Evolutionary conservation across 2,797 vertebrate species (phyloP), one percentile per base, ranked within the genome.

Genomic region (Synanceia verrucosa): DNA sequence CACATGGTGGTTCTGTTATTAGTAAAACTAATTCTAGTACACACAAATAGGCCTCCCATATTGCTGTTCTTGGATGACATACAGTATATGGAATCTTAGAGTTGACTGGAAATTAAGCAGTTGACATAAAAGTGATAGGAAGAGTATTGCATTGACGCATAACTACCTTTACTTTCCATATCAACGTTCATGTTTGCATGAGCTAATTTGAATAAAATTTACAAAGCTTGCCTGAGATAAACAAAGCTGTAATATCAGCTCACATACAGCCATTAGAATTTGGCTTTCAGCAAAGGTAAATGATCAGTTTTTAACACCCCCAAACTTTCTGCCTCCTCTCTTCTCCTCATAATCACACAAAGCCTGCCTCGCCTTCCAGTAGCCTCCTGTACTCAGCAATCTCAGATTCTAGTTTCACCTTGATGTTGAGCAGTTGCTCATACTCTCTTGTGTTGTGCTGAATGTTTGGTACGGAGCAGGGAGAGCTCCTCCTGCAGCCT

Each of bases 341-440:
- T n/a, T n/a, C 14, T 55, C 1, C 33, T 72, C 41, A 56, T 63
- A 86, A 94, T 94, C 81, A 97, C 96, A 16, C 88, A 5, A 96
- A 86, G 12, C 93, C 47, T 0, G 0, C 84, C 8, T 77, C 95
- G 0, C 95, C 95, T 1, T 97, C 96, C 68, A 98, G 93, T 68
- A 98, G 94, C 73, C 92, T 91, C 77, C 94, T 95, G 93, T 98
- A 98, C 77, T 96, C 96, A 0, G 83, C 68, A 4, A 98, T 98
- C 91, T 98, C 97, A 0, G 92, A 91, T 90, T 97, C 96, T 88
- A 98, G 91, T 76, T 96, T 96, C 88, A 94, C 93, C 87, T 97
- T 97, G 87, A 96, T 91, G 86, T 96, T 95, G 67, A 97, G 89
- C 65, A 98, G 93, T 13, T 65, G 55, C 67, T 97, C 93, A 0